A percentile compares a stretch with the other conserved stretches of the same genome.
Evolutionary conservation across 1,140 invertebrate genomes (phyloP).

Genomic region (Arion vulgaris): DNA sequence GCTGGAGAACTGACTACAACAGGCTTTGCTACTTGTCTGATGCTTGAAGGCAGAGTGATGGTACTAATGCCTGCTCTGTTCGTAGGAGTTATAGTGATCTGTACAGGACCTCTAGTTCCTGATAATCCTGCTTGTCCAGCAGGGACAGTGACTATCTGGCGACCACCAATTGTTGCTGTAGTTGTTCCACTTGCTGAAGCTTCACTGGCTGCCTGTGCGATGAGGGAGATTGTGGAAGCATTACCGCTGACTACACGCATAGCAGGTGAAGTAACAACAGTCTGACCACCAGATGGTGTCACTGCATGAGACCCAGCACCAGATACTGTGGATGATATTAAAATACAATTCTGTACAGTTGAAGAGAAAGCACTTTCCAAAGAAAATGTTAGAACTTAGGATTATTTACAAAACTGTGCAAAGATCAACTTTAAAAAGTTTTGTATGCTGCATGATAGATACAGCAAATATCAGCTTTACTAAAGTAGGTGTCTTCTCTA

Average conservation of each 20-base stretch:
- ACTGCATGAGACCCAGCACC: constrained; percentile 20
- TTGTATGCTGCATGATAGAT: too few relatives aligned
- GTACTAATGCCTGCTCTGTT: constrained; percentile 36
- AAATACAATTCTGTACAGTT: neutral
- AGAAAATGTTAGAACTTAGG: too few relatives aligned
- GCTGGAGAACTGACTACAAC: constrained; percentile 43
- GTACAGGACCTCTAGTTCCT: constrained; percentile 53
- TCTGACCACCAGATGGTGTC: constrained; percentile 32
- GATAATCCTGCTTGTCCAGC: constrained; percentile 37
- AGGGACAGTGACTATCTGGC: constrained; percentile 49
- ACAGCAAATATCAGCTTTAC: neutral
- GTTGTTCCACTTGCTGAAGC: constrained; percentile 48
- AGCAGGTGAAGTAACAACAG: constrained; percentile 31
- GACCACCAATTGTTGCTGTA: constrained; percentile 52
- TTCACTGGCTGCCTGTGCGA: constrained; percentile 60
- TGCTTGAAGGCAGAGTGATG: constrained; percentile 29
- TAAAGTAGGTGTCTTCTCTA: neutral
- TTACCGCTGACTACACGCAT: constrained; percentile 44
- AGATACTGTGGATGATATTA: constrained; percentile 7
- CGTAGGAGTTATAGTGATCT: constrained; percentile 61
- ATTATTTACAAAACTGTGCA: too few relatives aligned
- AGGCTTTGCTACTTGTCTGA: constrained; percentile 36
- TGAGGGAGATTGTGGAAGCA: constrained; percentile 62
- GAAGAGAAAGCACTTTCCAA: neutral
- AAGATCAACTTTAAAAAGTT: too few relatives aligned